Percentiles rank a stretch among this genome's conserved stretches.
These are phyloP conservation scores for Entelurus aequoreus DNA, from an alignment of 2,113 vertebrate species.

Conservation along the genomic window DNA sequence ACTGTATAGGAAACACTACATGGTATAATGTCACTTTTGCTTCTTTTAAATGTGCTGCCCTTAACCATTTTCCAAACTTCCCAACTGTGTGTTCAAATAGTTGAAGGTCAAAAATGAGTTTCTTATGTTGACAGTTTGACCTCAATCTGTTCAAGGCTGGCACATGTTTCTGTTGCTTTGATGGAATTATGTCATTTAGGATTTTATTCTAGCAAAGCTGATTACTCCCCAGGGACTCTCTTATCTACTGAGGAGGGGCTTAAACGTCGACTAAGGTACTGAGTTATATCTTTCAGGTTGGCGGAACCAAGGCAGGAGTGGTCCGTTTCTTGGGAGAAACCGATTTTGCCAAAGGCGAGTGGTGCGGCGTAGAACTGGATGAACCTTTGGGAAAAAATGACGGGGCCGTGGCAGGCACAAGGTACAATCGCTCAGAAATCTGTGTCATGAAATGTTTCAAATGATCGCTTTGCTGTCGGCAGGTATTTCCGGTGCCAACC, in stretches of 20 bases:
- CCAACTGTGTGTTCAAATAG: slow-evolving; percentile 11
- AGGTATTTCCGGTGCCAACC: slow-evolving; percentile 98
- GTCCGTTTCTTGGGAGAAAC: slow-evolving; percentile 97
- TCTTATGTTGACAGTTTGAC: slow-evolving; percentile 4
- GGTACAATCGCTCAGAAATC: slow-evolving; percentile 60
- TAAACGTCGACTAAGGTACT: slow-evolving; percentile 17
- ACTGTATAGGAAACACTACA: too few species aligned
- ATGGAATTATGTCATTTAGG: slow-evolving; percentile 38
- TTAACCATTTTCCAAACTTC: not conserved
- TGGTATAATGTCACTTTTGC: too few species aligned
- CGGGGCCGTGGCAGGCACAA: slow-evolving; percentile 94
- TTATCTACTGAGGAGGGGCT: slow-evolving; percentile 16
- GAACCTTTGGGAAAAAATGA: slow-evolving; percentile 97
- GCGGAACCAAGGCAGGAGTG: slow-evolving; percentile 93
- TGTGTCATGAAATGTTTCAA: not conserved
- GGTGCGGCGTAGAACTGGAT: slow-evolving; percentile 96
- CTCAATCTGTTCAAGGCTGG: not conserved
- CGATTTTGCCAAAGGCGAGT: slow-evolving; percentile 97
- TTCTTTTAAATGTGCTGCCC: too few species aligned
- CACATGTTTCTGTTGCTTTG: slow-evolving; percentile 23
- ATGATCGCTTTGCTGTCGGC: not conserved
- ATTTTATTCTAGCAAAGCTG: slow-evolving; percentile 36
- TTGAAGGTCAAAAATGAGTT: not conserved
- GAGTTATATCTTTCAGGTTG: slow-evolving; percentile 73
- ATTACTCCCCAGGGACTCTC: slow-evolving; percentile 26